phyloP scores from a whole-genome alignment of 2,797 vertebrate species.

The Trichosurus vulpecula region DNA sequence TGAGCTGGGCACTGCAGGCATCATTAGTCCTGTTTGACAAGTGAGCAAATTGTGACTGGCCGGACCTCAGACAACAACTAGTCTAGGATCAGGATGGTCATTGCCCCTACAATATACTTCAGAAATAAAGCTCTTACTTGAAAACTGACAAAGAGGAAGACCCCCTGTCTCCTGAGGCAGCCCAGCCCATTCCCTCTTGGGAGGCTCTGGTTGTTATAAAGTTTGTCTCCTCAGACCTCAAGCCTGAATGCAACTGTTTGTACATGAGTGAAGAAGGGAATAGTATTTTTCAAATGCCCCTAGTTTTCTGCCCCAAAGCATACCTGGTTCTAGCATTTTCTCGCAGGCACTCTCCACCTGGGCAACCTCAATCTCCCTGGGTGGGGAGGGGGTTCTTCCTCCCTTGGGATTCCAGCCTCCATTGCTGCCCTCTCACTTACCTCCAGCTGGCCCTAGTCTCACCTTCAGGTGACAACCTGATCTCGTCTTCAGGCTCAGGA shows the following conservation, averaged over 20 bases:
- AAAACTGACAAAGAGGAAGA: background rate
- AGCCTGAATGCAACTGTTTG: background rate
- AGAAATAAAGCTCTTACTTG: background rate
- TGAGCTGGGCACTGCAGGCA: background rate
- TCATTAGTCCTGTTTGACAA: background rate
- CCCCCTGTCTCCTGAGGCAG: background rate
- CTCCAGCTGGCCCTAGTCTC: background rate
- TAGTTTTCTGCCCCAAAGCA: background rate
- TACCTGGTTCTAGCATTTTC: background rate
- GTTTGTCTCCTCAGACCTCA: background rate
- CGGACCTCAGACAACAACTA: background rate
- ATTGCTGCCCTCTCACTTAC: background rate
- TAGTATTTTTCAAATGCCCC: background rate
- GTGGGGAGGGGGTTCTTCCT: background rate
- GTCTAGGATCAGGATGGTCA: background rate
- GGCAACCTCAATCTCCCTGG: background rate
- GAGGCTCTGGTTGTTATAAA: background rate
- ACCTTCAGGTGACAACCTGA: slow-evolving; percentile 16
- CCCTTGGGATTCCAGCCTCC: background rate
- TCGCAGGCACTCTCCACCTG: background rate
- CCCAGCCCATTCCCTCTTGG: background rate
- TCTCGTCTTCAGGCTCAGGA: background rate
- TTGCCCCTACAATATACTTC: background rate
- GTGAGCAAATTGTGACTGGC: background rate
- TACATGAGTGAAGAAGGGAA: background rate